Base-by-base conservation (phyloP, 1,140 invertebrate genomes). In the Zaprionus lachaisei region DNA sequence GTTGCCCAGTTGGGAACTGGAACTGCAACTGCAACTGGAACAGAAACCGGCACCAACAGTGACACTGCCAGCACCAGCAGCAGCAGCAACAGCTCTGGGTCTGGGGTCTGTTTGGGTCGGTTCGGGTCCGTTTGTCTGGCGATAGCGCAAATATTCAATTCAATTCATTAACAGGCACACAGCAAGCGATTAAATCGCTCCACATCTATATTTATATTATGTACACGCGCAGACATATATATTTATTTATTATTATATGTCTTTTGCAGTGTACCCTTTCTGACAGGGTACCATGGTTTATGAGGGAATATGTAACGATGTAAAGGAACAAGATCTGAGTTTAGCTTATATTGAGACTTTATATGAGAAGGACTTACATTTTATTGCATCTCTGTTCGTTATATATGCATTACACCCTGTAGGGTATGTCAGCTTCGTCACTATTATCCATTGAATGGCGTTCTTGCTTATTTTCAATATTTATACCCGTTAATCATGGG, bases 121-220 rank as follows among this genome's bases (percentile, higher is more conserved):
- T 75, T n/a, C 37, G 26, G 60, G 24, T 71, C 61, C 41, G 68
- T 66, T 66, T 62, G 75, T 73, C 70, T 77, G 70, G 57, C 75
- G 70, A 78, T 75, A 65, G 72, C 60, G 55, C 24, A 72, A 74
- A 78, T 81, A 83, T 83, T 79, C 79, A 87, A 90, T 89, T 90
- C 84, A 82, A 90, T 90, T 90, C 85, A 90, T 90, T 90, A 90
- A 84, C 77, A 81, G 73, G 14, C 58, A 71, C 85, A 80, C 70
- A 72, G 80, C 65, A 55, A 73, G 79, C 73, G 85, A 90, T 90
- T 90, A 90, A 77, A 90, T 90, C 85, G 82, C 66, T 58, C 70
- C 47, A 62, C 72, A 72, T 74, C 62, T 81, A 79, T 81, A 79
- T 82, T 60, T 83, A 62, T 78, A 81, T 73, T 80, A 66, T 56